Conservation (phyloP, 2,113 vertebrate genomes). For the Epinephelus cyanopodus region DNA sequence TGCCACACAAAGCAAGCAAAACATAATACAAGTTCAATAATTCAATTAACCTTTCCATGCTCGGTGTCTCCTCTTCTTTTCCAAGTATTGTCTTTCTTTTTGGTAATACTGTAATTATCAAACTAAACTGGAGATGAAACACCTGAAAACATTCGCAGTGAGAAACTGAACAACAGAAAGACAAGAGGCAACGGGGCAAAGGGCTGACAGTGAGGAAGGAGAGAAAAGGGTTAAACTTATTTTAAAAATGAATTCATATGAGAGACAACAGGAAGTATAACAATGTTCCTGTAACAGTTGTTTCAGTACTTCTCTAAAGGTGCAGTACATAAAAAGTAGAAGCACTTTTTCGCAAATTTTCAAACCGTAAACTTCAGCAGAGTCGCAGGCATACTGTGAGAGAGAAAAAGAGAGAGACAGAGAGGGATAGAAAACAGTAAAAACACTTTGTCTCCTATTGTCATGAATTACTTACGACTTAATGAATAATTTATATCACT, state of each 20-base stretch:
- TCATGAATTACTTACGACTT: conserved; percentile 51
- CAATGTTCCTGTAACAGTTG: background rate
- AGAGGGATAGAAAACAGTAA: background rate
- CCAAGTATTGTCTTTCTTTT: conserved; percentile 1
- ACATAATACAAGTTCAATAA: conserved; percentile 23
- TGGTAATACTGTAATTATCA: conserved; percentile 14
- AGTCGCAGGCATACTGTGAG: background rate
- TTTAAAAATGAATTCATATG: background rate
- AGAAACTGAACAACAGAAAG: background rate
- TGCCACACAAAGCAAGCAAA: conserved; percentile 37
- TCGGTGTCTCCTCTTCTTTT: background rate
- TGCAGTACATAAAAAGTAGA: background rate
- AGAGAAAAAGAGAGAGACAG: background rate
- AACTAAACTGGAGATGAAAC: conserved; percentile 5
- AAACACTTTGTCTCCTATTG: conserved; percentile 50
- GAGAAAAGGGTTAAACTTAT: background rate
- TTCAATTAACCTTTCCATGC: conserved; percentile 41
- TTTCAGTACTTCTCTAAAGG: background rate
- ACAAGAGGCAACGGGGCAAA: background rate
- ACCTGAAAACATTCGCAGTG: background rate
- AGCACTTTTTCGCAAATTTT: background rate
- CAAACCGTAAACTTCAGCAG: background rate
- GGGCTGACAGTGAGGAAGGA: background rate
- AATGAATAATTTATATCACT: conserved; percentile 51
- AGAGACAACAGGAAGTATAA: background rate